phyloP scores from a whole-genome alignment of 1,140 invertebrate genomes.

The Anthonomus grandis region DNA sequence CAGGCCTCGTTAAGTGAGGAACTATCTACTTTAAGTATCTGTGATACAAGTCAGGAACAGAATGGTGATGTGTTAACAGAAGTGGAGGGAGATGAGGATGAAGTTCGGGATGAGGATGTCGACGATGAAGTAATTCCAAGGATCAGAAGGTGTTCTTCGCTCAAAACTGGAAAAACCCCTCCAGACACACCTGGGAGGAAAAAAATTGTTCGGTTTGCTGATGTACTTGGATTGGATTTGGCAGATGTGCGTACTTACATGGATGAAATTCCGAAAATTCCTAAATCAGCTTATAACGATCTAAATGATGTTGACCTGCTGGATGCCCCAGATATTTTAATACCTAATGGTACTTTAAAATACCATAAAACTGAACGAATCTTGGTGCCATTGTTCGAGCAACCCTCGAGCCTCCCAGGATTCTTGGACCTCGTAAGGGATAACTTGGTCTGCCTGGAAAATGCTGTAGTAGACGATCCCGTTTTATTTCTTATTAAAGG shows the following conservation, averaged over 20 bases:
- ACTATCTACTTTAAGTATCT: slow-evolving; percentile 20
- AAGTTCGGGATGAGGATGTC: slow-evolving; percentile 8
- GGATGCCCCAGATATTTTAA: slow-evolving; percentile 7
- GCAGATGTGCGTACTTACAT: slow-evolving; percentile 86
- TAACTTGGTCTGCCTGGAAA: slow-evolving; percentile 80
- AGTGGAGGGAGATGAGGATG: not conserved
- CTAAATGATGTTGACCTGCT: slow-evolving; percentile 56
- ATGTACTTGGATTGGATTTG: slow-evolving; percentile 88
- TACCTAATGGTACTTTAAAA: slow-evolving; percentile 13
- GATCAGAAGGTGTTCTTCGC: slow-evolving; percentile 75
- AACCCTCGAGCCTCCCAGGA: slow-evolving; percentile 69
- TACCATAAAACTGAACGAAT: slow-evolving; percentile 51
- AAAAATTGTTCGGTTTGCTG: slow-evolving; percentile 94
- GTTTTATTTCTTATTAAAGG: slow-evolving; percentile 76
- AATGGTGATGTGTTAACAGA: slow-evolving; percentile 2
- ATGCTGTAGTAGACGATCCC: slow-evolving; percentile 69
- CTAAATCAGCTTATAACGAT: slow-evolving; percentile 79
- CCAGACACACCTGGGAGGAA: slow-evolving; percentile 84
- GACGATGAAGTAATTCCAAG: slow-evolving; percentile 56
- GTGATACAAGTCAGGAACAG: slow-evolving; percentile 4
- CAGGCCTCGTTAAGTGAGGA: slow-evolving; percentile 25
- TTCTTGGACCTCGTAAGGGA: slow-evolving; percentile 75
- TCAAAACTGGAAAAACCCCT: slow-evolving; percentile 89
- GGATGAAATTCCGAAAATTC: slow-evolving; percentile 84
- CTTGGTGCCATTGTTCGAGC: slow-evolving; percentile 75